Conservation (phyloP, 2,113 vertebrate species). For the Hemibagrus wyckioides region DNA sequence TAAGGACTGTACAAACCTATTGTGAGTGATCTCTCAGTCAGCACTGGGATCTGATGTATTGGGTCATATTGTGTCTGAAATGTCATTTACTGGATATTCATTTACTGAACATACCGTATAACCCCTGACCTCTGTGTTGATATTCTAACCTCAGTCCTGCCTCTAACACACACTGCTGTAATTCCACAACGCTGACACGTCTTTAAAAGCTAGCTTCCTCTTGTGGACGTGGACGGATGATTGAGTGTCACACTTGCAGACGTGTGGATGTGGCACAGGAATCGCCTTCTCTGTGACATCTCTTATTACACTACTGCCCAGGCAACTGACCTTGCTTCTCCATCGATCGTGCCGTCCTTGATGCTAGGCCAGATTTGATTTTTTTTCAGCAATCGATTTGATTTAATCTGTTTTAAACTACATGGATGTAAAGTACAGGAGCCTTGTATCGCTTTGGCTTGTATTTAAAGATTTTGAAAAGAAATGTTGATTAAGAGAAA, state of each 20-base stretch:
- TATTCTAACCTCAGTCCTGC: background rate
- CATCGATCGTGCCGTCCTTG: slow-evolving; percentile 32
- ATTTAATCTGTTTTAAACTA: background rate
- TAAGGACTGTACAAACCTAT: background rate
- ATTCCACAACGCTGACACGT: background rate
- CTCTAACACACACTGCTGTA: slow-evolving; percentile 24
- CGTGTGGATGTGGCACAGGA: background rate
- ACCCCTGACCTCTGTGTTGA: no score
- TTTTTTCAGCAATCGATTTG: background rate
- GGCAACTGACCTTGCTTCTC: slow-evolving; percentile 44
- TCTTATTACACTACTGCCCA: slow-evolving; percentile 32
- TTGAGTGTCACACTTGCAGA: slow-evolving; percentile 1
- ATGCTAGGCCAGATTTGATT: slow-evolving; percentile 13
- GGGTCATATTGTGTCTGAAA: background rate
- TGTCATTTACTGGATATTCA: background rate
- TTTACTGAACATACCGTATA: no score
- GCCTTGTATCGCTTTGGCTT: background rate
- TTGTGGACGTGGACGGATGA: background rate
- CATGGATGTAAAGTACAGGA: background rate
- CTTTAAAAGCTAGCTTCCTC: background rate
- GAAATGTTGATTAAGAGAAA: background rate
- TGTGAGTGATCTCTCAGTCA: no score
- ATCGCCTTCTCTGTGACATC: background rate
- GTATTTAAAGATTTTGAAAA: background rate
- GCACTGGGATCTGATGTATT: background rate